Conservation (phyloP, 1,140 invertebrate genomes). For the Drosophila suzukii region DNA sequence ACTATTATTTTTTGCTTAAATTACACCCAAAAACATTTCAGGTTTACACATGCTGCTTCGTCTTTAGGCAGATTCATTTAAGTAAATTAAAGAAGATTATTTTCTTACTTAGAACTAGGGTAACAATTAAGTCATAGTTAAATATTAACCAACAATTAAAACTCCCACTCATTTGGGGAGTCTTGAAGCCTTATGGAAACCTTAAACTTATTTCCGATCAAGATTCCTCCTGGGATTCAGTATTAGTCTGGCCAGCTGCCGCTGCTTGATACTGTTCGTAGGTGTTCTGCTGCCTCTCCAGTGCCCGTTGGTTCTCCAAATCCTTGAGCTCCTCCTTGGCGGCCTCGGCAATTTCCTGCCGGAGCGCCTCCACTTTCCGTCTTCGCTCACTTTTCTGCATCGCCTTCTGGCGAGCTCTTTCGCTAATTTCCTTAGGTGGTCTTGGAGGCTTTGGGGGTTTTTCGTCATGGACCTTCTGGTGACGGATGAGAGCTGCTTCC, state of each 20-base stretch:
- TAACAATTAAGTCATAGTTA: conserved; percentile 48
- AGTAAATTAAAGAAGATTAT: neutral
- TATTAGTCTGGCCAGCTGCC: conserved; percentile 14
- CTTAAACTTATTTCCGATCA: neutral
- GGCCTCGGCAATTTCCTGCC: conserved; percentile 66
- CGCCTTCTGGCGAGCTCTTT: conserved; percentile 62
- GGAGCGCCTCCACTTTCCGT: conserved; percentile 55
- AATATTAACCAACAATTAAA: conserved; percentile 64
- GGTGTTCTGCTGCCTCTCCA: conserved; percentile 56
- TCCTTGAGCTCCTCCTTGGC: conserved; percentile 71
- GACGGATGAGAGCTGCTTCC: conserved; percentile 76
- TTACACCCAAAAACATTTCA: too few species aligned
- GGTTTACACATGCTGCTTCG: too few species aligned
- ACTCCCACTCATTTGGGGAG: neutral
- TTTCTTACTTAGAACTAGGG: conserved; percentile 15
- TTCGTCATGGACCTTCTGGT: conserved; percentile 74
- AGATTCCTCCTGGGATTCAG: neutral
- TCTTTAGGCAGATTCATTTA: neutral
- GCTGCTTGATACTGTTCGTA: conserved; percentile 69
- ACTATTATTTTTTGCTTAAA: neutral
- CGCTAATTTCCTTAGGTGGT: conserved; percentile 58
- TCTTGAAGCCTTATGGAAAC: neutral
- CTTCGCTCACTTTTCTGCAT: conserved; percentile 60
- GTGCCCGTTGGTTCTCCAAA: conserved; percentile 43
- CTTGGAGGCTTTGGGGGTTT: conserved; percentile 50